Conservation (phyloP, 2,113 vertebrate species). For the Hypocryptadius cinnamomeus region DNA sequence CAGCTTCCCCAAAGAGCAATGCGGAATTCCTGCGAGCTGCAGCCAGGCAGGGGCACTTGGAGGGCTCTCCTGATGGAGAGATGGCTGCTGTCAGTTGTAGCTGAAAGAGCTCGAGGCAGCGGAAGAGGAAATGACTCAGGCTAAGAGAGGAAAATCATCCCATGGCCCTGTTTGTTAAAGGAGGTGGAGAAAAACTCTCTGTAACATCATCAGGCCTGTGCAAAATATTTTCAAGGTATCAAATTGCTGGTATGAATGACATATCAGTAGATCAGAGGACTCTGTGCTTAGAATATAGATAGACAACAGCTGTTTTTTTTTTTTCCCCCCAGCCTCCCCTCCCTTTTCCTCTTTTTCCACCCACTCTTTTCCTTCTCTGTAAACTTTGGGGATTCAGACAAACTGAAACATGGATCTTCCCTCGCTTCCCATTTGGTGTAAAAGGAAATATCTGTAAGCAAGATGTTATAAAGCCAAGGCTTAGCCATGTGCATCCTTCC, state of each 20-base stretch:
- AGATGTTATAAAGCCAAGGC: background rate
- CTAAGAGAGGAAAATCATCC: constrained; percentile 31
- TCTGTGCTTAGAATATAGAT: background rate
- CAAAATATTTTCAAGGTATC: constrained; percentile 1
- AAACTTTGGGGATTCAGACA: constrained; percentile 5
- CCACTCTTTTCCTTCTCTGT: constrained; percentile 8
- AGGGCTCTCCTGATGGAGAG: background rate
- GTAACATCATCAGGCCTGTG: background rate
- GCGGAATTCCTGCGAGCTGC: background rate
- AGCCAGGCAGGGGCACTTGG: background rate
- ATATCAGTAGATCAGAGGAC: background rate
- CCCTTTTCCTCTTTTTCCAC: constrained; percentile 12
- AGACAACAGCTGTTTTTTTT: background rate
- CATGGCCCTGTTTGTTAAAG: constrained; percentile 40
- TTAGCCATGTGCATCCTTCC: background rate
- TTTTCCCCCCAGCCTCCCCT: background rate
- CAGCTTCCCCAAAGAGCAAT: background rate
- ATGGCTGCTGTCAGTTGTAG: background rate
- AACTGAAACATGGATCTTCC: background rate
- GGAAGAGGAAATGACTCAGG: constrained; percentile 61
- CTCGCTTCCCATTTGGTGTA: background rate
- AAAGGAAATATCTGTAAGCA: constrained; percentile 21
- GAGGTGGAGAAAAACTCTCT: background rate
- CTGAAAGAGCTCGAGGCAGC: background rate
- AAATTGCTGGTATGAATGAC: background rate